Evolutionary conservation across 2,113 vertebrate genomes (phyloP).

Genomic region (Parus major): DNA sequence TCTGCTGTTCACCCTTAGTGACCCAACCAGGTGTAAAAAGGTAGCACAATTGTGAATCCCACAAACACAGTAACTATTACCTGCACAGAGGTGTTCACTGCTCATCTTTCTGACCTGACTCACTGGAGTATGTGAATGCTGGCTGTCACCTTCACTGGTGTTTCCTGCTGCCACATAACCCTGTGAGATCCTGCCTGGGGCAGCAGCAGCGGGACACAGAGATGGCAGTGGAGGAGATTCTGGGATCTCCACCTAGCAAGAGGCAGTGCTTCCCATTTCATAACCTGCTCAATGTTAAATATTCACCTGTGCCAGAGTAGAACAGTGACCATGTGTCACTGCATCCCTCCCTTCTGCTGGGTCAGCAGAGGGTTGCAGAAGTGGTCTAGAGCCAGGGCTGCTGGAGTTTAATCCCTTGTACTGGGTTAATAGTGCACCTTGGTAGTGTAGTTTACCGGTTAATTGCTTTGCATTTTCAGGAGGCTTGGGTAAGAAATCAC

Average conservation of each 20-base stretch:
- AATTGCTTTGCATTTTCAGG: constrained; percentile 12
- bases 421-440: not conserved
- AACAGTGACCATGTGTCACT: not conserved
- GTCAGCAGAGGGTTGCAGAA: not conserved
- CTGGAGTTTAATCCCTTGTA: constrained; percentile 27
- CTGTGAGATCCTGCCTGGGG: not conserved
- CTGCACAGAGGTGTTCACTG: not conserved
- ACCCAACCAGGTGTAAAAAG: not conserved
- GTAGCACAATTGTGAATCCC: not conserved
- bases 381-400: not conserved
- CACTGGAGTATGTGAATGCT: not conserved
- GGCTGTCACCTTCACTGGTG: not conserved
- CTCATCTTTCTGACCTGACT: not conserved
- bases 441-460: not conserved
- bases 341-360: not conserved
- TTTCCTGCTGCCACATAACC: not conserved
- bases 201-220: not conserved
- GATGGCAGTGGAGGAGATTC: not conserved
- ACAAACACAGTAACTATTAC: not conserved
- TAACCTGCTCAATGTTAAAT: not conserved
- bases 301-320: not conserved
- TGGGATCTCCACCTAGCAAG: not conserved
- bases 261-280: not conserved
- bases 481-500: constrained; percentile 21
- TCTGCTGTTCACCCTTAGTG: not conserved